A percentile compares a stretch with the other conserved stretches of the same genome.
Evolutionary conservation across 2,797 vertebrate species (phyloP).

Genomic region (Crenuchus spilurus): DNA sequence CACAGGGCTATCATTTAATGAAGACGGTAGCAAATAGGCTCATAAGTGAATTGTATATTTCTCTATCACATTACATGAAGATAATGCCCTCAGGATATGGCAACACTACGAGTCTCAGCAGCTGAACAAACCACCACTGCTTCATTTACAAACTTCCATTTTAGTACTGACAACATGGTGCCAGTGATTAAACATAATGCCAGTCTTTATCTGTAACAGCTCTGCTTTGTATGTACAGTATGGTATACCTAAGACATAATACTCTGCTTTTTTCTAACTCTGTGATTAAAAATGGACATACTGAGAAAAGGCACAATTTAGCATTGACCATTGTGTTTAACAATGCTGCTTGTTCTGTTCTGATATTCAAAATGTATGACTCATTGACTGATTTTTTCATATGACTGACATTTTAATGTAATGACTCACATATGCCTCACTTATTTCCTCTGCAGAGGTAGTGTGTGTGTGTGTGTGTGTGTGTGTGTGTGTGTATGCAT

Average conservation of each 20-base stretch:
- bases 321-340: slow-evolving; percentile 37
- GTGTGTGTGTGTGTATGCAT: slow-evolving; percentile 32
- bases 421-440: slow-evolving; percentile 35
- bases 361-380: slow-evolving; percentile 38
- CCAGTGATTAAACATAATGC: too few species aligned
- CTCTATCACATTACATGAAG: slow-evolving; percentile 42
- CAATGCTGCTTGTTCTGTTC: slow-evolving; percentile 24
- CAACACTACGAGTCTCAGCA: not conserved
- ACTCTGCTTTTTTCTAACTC: not conserved
- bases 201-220: not conserved
- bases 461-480: slow-evolving; percentile 4
- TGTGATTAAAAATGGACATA: not conserved
- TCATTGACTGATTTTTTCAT: slow-evolving; percentile 15
- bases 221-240: slow-evolving; percentile 30
- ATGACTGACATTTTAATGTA: slow-evolving; percentile 53
- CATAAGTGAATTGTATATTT: slow-evolving; percentile 40
- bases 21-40: slow-evolving; percentile 50
- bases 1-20: slow-evolving; percentile 50
- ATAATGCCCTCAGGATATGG: slow-evolving; percentile 25
- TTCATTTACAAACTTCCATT: slow-evolving; percentile 1
- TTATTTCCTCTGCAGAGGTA: slow-evolving; percentile 5
- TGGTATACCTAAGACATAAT: not conserved
- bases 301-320: slow-evolving; percentile 17
- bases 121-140: not conserved
- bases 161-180: too few species aligned